phyloP scores from a whole-genome alignment of 2,113 vertebrate genomes.

The Campylomormyrus numenius region DNA sequence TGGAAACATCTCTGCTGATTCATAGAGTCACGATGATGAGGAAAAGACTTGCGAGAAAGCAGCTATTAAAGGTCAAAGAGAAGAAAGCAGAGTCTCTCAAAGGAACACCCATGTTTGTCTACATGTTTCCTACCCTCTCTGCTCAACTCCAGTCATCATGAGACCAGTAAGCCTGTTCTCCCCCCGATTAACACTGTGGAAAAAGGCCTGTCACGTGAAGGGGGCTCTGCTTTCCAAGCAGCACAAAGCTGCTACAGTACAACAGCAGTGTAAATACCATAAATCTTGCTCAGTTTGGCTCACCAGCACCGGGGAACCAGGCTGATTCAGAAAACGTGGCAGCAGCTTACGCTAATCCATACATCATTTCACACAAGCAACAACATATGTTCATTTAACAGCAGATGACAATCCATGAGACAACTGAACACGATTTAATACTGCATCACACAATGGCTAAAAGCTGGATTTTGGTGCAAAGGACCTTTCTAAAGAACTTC shows the following conservation, averaged over 20 bases:
- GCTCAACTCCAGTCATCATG: conserved; percentile 18
- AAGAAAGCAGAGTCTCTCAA: too few species aligned
- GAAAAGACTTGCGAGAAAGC: neutral
- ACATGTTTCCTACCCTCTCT: neutral
- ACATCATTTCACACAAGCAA: neutral
- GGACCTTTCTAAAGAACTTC: neutral
- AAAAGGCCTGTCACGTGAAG: neutral
- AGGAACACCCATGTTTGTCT: neutral
- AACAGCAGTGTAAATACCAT: conserved; percentile 16
- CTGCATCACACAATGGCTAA: neutral
- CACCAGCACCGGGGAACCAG: neutral
- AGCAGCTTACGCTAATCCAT: neutral
- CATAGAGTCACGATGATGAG: neutral
- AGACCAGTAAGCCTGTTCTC: conserved; percentile 15
- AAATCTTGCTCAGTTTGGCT: conserved; percentile 2
- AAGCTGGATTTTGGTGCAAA: neutral
- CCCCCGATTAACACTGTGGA: neutral
- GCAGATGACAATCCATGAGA: neutral
- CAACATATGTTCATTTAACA: neutral
- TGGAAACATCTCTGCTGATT: neutral
- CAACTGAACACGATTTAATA: neutral
- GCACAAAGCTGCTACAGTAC: conserved; percentile 26
- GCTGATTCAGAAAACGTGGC: neutral
- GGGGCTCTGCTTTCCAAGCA: conserved; percentile 22
- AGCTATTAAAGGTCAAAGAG: neutral